Conservation (phyloP, 2,113 vertebrate species). For the Piaya cayana region DNA sequence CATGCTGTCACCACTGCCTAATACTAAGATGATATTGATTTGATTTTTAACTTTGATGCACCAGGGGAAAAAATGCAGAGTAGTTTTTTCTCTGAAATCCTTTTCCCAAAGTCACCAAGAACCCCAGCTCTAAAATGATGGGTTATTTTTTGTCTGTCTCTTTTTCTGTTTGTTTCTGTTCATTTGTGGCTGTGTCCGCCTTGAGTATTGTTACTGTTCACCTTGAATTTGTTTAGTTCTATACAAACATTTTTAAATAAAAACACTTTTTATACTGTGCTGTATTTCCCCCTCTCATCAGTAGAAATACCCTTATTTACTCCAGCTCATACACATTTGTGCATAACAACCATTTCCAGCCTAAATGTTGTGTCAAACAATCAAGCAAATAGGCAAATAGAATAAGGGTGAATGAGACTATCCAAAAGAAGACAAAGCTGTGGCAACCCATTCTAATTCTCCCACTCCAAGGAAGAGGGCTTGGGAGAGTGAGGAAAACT, state of each 20-base stretch:
- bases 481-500: neutral
- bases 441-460: neutral
- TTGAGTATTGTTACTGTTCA: neutral
- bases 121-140: conserved; percentile 28
- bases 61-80: conserved; percentile 64
- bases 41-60: conserved; percentile 78
- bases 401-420: neutral
- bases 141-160: neutral
- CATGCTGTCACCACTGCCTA: conserved; percentile 76
- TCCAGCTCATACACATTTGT: neutral
- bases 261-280: neutral
- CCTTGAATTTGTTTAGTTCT: neutral
- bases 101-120: conserved; percentile 61
- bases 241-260: neutral
- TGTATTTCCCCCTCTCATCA: neutral
- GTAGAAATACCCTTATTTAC: neutral
- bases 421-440: neutral
- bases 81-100: conserved; percentile 62
- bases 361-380: neutral
- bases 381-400: neutral
- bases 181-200: neutral
- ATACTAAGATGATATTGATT: conserved; percentile 79
- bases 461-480: neutral
- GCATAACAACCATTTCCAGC: neutral
- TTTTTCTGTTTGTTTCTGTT: neutral